Percentiles rank a stretch among this genome's conserved stretches.
Evolutionary conservation across 2,888 invertebrate species (phyloP).

Genomic region (Pammene aurita): DNA sequence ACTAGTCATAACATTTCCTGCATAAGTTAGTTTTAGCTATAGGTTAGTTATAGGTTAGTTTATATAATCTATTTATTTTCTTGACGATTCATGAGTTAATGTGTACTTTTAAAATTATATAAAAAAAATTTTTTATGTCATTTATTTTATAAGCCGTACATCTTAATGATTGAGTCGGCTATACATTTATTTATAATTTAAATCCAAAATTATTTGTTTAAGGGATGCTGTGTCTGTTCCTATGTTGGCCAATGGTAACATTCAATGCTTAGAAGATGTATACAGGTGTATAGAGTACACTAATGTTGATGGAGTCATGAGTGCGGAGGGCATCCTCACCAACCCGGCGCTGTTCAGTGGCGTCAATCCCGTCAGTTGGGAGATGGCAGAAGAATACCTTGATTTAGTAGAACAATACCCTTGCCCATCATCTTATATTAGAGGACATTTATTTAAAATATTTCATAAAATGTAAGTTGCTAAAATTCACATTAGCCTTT

Average conservation of each 20-base stretch:
- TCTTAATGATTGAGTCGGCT: too few relatives aligned
- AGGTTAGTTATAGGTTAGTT: too few relatives aligned
- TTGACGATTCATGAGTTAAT: too few relatives aligned
- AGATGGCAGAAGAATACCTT: constrained; percentile 94
- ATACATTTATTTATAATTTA: background rate
- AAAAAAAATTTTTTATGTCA: too few relatives aligned
- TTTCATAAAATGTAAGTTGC: constrained; percentile 95
- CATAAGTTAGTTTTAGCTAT: too few relatives aligned
- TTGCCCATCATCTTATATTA: constrained; percentile 93
- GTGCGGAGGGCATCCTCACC: constrained; percentile 97
- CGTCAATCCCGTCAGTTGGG: constrained; percentile 91
- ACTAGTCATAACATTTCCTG: too few relatives aligned
- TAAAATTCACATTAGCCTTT: too few relatives aligned
- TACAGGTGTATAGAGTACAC: constrained; percentile 92
- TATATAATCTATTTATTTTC: too few relatives aligned
- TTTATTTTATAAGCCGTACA: too few relatives aligned
- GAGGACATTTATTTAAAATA: constrained; percentile 98
- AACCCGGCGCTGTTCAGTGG: constrained; percentile 97
- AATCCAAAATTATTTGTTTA: constrained; percentile 49
- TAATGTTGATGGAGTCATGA: constrained; percentile 94
- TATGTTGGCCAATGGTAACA: constrained; percentile 98
- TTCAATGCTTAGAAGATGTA: constrained; percentile 95
- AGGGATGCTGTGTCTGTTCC: constrained; percentile 95
- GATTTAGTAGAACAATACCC: constrained; percentile 91
- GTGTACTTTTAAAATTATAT: too few relatives aligned